phyloP scores from a whole-genome alignment of 2,797 vertebrate genomes.

The Remorina albescens region DNA sequence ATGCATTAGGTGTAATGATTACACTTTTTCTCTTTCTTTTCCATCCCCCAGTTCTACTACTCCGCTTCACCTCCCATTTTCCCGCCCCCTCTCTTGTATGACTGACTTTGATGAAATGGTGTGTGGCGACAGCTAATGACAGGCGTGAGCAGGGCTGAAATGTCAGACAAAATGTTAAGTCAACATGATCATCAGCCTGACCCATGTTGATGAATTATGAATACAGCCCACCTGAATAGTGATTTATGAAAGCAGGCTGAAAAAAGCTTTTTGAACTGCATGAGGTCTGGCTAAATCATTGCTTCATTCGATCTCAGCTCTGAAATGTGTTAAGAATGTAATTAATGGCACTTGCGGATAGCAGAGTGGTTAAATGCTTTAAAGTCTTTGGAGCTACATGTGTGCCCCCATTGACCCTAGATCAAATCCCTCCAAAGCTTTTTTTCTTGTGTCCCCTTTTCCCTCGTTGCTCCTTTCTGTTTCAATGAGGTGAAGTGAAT shows the following conservation, averaged over 20 bases:
- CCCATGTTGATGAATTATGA: slow-evolving; percentile 83
- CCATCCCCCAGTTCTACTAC: neutral
- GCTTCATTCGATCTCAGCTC: slow-evolving; percentile 3
- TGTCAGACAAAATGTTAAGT: slow-evolving; percentile 90
- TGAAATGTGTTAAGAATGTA: slow-evolving; percentile 42
- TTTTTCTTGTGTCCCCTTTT: slow-evolving; percentile 32
- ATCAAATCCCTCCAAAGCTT: slow-evolving; percentile 55
- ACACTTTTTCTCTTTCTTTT: slow-evolving; percentile 4
- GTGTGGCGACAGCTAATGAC: slow-evolving; percentile 84
- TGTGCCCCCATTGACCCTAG: slow-evolving; percentile 50
- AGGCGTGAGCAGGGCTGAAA: slow-evolving; percentile 80
- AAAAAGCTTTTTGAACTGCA: slow-evolving; percentile 45
- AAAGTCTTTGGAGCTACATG: slow-evolving; percentile 33
- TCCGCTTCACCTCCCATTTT: slow-evolving; percentile 3
- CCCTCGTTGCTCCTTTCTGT: slow-evolving; percentile 22
- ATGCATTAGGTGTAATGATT: slow-evolving; percentile 35
- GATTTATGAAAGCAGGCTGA: slow-evolving; percentile 56
- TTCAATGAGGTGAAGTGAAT: slow-evolving; percentile 53
- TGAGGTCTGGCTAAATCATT: slow-evolving; percentile 11
- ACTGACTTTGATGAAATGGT: slow-evolving; percentile 78
- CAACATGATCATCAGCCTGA: slow-evolving; percentile 83
- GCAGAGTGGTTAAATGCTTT: slow-evolving; percentile 42
- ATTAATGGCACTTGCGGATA: slow-evolving; percentile 35
- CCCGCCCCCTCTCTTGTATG: slow-evolving; percentile 16
- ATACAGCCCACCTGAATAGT: slow-evolving; percentile 75